These are phyloP conservation scores for Bombus sylvicola DNA, from an alignment of 1,140 invertebrate genomes.

Conservation along the genomic window DNA sequence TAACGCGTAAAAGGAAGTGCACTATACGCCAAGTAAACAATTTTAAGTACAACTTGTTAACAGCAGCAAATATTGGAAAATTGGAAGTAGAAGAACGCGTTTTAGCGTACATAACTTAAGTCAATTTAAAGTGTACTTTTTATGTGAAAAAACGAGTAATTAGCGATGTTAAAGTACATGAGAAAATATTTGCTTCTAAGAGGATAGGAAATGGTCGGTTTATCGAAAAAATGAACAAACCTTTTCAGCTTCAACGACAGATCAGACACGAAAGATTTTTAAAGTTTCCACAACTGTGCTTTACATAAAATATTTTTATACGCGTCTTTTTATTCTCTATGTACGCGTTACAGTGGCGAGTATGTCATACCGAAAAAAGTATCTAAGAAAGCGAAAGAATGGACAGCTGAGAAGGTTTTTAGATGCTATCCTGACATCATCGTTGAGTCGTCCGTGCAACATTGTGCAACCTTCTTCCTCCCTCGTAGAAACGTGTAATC, in stretches of 20 bases:
- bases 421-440: conserved; percentile 9
- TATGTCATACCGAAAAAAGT: background rate
- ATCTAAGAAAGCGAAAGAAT: background rate
- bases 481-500: conserved; percentile 11
- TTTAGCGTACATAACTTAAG: background rate
- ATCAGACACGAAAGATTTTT: fast-evolving
- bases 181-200: background rate
- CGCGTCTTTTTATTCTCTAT: background rate
- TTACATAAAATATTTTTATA: background rate
- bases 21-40: background rate
- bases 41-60: background rate
- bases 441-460: background rate
- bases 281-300: background rate
- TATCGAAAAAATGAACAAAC: background rate
- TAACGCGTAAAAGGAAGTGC: too few relatives aligned
- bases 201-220: too few relatives aligned
- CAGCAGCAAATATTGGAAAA: background rate
- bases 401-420: background rate
- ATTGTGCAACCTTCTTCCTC: conserved; percentile 6
- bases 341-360: background rate
- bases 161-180: background rate
- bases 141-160: background rate
- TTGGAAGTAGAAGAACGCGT: background rate
- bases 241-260: fast-evolving
- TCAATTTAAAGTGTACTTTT: background rate